These are phyloP conservation scores for Oryzias melastigma DNA, from an alignment of 2,113 vertebrate genomes.

Conservation along the genomic window DNA sequence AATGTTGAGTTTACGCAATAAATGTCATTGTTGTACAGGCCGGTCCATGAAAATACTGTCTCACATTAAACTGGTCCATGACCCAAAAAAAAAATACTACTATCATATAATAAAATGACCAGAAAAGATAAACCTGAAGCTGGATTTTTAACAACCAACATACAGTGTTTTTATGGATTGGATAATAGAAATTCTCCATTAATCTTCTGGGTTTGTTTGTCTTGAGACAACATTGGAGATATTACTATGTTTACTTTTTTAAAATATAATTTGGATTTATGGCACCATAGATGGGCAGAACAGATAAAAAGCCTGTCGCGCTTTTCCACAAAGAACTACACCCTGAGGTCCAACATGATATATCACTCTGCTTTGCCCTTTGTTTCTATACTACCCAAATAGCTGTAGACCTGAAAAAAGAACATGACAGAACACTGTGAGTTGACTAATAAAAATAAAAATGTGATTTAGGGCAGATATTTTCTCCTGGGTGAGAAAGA, in stretches of 20 bases:
- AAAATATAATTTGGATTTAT: constrained; percentile 37
- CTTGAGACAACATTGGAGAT: constrained; percentile 12
- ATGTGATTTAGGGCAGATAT: not conserved
- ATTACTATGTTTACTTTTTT: constrained; percentile 16
- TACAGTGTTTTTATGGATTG: not conserved
- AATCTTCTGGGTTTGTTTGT: constrained; percentile 26
- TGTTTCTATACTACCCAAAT: constrained; percentile 35
- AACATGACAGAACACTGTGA: not conserved
- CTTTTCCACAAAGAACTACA: constrained; percentile 43
- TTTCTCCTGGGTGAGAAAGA: too few relatives aligned
- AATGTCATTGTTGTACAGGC: too few relatives aligned
- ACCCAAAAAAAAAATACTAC: too few relatives aligned
- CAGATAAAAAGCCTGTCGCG: constrained; percentile 42
- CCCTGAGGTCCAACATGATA: constrained; percentile 23
- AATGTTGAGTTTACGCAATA: too few relatives aligned
- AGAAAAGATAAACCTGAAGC: constrained; percentile 5
- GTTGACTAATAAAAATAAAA: not conserved
- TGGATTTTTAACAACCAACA: not conserved
- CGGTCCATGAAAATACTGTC: too few relatives aligned
- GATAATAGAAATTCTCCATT: constrained; percentile 11
- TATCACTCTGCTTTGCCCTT: constrained; percentile 17
- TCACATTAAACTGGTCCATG: too few relatives aligned
- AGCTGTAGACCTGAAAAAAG: constrained; percentile 35
- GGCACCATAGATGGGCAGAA: not conserved
- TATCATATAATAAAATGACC: not conserved